These are phyloP conservation scores for Cryptotermes secundus DNA, from an alignment of 1,140 invertebrate species.

Conservation along the genomic window DNA sequence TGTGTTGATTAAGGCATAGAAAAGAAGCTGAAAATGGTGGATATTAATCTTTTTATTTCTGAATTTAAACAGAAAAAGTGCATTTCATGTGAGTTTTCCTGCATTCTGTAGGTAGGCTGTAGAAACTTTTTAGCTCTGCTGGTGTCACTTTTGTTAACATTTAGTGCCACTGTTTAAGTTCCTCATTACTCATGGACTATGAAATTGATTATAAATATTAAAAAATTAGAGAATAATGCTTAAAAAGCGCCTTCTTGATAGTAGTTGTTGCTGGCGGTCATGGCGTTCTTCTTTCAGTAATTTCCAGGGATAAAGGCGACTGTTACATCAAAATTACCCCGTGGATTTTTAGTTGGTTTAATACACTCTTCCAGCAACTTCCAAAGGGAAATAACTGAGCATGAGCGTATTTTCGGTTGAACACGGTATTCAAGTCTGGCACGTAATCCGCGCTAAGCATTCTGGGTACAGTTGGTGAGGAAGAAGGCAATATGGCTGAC, in stretches of 20 bases:
- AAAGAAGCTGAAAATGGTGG: no score
- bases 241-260: neutral
- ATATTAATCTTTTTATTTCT: no score
- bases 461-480: conserved; percentile 33
- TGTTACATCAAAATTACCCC: neutral
- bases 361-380: neutral
- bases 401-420: conserved; percentile 35
- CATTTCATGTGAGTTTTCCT: no score
- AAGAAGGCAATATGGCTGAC: conserved; percentile 38
- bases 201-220: neutral
- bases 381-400: conserved; percentile 8
- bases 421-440: conserved; percentile 36
- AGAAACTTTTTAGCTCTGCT: no score
- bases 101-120: no score
- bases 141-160: no score
- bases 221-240: neutral
- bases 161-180: neutral
- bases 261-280: neutral
- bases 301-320: neutral
- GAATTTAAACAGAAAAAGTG: no score
- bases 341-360: neutral
- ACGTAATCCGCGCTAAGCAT: conserved; percentile 37
- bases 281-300: no score
- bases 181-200: neutral
- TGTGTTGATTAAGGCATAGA: no score